Conservation (phyloP, 2,888 invertebrate genomes). For the Sceliomorpha sp. region DNA sequence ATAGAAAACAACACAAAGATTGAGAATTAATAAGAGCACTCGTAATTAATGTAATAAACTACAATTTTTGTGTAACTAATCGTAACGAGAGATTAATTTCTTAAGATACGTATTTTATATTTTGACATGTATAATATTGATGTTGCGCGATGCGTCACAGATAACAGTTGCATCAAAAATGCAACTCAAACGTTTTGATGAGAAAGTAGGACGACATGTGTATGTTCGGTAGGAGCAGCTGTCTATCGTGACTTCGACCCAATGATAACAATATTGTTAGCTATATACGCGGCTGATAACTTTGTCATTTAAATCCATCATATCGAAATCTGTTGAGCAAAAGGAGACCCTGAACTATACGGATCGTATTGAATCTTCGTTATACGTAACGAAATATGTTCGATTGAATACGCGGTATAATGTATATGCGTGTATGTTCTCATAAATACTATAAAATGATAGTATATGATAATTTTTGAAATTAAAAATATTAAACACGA, state of each 20-base stretch:
- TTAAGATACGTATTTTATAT: neutral
- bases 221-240: conserved; percentile 41
- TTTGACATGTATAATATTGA: conserved; percentile 1
- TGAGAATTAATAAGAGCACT: too few species aligned
- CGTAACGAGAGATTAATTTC: neutral
- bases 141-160: conserved; percentile 14
- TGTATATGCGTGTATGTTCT: too few species aligned
- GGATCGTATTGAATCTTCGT: too few species aligned
- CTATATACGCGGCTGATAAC: conserved; percentile 26
- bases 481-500: too few species aligned
- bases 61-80: too few species aligned
- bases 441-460: too few species aligned
- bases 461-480: too few species aligned
- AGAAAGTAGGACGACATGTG: conserved; percentile 47
- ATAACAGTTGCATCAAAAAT: conserved; percentile 40
- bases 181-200: conserved; percentile 34
- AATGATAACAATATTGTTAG: conserved; percentile 47
- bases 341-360: conserved; percentile 24
- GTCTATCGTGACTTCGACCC: conserved; percentile 33
- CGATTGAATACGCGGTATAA: too few species aligned
- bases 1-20: too few species aligned
- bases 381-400: neutral
- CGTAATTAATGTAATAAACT: too few species aligned
- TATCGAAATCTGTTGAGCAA: conserved; percentile 10
- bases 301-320: conserved; percentile 41